These are phyloP conservation scores for Festucalex cinctus DNA, from an alignment of 2,113 vertebrate species.

Conservation along the genomic window DNA sequence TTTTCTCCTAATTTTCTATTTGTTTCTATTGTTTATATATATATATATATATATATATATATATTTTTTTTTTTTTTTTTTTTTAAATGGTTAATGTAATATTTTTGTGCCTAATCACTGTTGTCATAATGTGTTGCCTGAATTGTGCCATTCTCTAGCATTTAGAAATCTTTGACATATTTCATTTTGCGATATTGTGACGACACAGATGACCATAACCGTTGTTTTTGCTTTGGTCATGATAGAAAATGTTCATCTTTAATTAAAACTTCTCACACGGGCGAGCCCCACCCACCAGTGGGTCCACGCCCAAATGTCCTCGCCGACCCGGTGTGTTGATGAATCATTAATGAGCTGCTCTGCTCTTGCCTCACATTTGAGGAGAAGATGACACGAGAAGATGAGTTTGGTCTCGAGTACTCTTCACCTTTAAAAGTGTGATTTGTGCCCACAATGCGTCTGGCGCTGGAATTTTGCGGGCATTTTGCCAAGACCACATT, in stretches of 20 bases:
- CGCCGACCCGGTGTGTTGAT: constrained; percentile 38
- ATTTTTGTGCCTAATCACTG: background rate
- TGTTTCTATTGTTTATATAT: background rate
- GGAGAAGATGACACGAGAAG: constrained; percentile 40
- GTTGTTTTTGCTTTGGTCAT: background rate
- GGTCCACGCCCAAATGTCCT: constrained; percentile 40
- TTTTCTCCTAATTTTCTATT: background rate
- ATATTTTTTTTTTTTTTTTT: background rate
- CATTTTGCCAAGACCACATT: constrained; percentile 46
- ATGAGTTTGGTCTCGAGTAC: constrained; percentile 20
- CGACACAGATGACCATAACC: background rate
- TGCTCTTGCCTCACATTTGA: constrained; percentile 39
- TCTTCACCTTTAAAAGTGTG: constrained; percentile 38
- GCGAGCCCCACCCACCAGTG: constrained; percentile 30
- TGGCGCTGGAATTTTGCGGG: constrained; percentile 51
- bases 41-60: background rate
- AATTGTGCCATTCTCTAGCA: too few species aligned
- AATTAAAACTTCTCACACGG: background rate
- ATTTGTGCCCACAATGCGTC: constrained; percentile 60
- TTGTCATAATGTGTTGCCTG: background rate
- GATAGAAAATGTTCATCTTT: background rate
- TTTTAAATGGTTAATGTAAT: background rate
- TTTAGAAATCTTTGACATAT: background rate
- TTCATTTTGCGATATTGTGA: background rate
- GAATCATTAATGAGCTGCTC: constrained; percentile 70